A percentile compares a stretch with the other conserved stretches of the same genome.
Conservation (phyloP, 2,113 vertebrate species). For the Propithecus coquereli region DNA sequence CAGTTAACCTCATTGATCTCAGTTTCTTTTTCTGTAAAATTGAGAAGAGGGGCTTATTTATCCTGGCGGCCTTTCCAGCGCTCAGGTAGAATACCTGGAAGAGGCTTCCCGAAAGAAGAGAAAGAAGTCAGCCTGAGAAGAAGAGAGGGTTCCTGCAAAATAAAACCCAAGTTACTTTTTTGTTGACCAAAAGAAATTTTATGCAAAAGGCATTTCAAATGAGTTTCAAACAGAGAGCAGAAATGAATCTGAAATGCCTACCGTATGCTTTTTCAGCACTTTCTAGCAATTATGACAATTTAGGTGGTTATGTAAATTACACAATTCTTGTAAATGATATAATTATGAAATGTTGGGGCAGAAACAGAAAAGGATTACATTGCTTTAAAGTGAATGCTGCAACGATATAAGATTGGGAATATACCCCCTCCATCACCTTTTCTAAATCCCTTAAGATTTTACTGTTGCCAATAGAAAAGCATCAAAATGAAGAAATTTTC, state of each 20-base stretch:
- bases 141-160: constrained; percentile 34
- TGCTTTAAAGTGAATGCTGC: constrained; percentile 58
- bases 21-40: background rate
- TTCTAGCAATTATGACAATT: constrained; percentile 78
- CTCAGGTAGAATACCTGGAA: background rate
- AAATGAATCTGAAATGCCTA: constrained; percentile 77
- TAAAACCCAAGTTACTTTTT: constrained; percentile 70
- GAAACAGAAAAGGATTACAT: constrained; percentile 69
- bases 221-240: constrained; percentile 70
- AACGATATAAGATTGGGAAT: constrained; percentile 40
- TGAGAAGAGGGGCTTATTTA: background rate
- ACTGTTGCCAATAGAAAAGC: background rate
- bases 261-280: constrained; percentile 75
- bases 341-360: constrained; percentile 76
- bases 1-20: background rate
- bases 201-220: constrained; percentile 66
- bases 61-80: rapidly evolving
- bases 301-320: constrained; percentile 76
- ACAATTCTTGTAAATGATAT: constrained; percentile 73
- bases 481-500: constrained; percentile 21
- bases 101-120: background rate
- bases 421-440: constrained; percentile 49
- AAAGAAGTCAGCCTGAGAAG: background rate
- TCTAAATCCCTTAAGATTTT: constrained; percentile 49
- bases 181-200: constrained; percentile 75